A percentile compares a stretch with the other conserved stretches of the same genome.
These are phyloP conservation scores for Ectemnius lituratus DNA, from an alignment of 2,888 invertebrate species.

Conservation along the genomic window DNA sequence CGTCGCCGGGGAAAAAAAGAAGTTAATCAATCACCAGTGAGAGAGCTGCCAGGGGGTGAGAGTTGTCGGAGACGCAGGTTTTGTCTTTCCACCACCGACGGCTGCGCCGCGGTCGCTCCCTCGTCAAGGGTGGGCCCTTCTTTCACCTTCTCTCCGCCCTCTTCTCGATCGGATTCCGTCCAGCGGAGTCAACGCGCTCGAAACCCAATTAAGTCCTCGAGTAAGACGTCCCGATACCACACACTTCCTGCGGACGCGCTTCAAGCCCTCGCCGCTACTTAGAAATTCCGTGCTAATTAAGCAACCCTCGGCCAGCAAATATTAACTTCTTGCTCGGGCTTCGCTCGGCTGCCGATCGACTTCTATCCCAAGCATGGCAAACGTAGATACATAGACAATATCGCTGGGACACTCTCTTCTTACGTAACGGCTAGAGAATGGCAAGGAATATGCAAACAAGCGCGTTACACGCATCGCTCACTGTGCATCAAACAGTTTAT, in stretches of 20 bases:
- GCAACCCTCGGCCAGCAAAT: slow-evolving; percentile 3
- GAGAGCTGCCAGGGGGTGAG: slow-evolving; percentile 26
- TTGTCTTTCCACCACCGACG: slow-evolving; percentile 47
- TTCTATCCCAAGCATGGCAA: too few relatives aligned
- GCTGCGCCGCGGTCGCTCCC: slow-evolving; percentile 24
- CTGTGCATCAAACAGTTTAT: slow-evolving; percentile 72
- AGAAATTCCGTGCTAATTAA: slow-evolving; percentile 1
- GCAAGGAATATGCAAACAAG: slow-evolving; percentile 64
- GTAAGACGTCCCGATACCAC: neutral
- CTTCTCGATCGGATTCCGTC: slow-evolving; percentile 37
- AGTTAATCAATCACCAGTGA: slow-evolving; percentile 77
- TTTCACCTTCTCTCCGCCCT: slow-evolving; percentile 36
- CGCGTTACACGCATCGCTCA: slow-evolving; percentile 69
- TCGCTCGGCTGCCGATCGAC: too few relatives aligned
- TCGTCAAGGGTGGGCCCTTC: slow-evolving; percentile 39
- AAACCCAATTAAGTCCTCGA: slow-evolving; percentile 10
- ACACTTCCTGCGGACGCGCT: neutral
- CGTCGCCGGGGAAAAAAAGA: slow-evolving; percentile 66
- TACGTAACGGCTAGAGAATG: slow-evolving; percentile 21
- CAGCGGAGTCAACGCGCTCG: slow-evolving; percentile 8
- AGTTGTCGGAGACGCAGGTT: slow-evolving; percentile 43
- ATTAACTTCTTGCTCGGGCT: slow-evolving; percentile 4
- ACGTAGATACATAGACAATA: too few relatives aligned
- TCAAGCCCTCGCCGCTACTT: neutral
- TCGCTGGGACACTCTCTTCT: too few relatives aligned